Base-by-base conservation (phyloP, 2,113 vertebrate genomes). In the Oriolus oriolus region DNA sequence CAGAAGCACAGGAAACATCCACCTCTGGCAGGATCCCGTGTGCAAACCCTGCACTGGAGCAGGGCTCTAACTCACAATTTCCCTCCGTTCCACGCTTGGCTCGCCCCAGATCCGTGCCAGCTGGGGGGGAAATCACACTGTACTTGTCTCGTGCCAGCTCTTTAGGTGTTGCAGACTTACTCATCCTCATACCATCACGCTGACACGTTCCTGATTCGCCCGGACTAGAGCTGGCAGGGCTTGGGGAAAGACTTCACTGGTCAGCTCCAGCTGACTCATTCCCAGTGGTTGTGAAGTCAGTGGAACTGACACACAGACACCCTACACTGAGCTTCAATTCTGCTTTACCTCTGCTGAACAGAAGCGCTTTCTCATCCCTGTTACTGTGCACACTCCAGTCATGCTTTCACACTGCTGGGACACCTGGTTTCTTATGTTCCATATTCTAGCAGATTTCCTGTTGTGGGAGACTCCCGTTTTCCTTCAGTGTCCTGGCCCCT, bases 131-230 rank as follows among this genome's bases (percentile, higher is more conserved):
- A 93, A 92, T 26, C 37, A 65, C 77, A 61, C 76, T 6, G 33
- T 1, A 20, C 89, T 93, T 39, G 87, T 84, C 90, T 78, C 2
- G 1, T 88, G 93, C 79, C 96, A 95, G 87, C 73, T 79, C 68
- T 76, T 76, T 39, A 95, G 95, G 95, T 96, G 91, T 80, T 95
- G 94, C 79, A 93, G 42, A 60, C 73, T 95, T 94, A 90, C 91
- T 95, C 81, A 90, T 50, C 89, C 87, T 94, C 33, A 11, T 95
- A 54, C 82, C 90, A 65, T 92, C 91, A 70, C n/a, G 63, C 70
- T 96, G 96, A 96, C 85, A 84, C 1, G 3, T 30, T 89, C 83
- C 56, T 86, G 76, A 92, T 96, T 44, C 93, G 95, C 92, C 96
- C 94, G 93, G 94, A 95, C 94, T 93, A 15, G 85, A 92, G 77